These are phyloP conservation scores for Calameuta idolon DNA, from an alignment of 2,888 invertebrate genomes.

Conservation along the genomic window DNA sequence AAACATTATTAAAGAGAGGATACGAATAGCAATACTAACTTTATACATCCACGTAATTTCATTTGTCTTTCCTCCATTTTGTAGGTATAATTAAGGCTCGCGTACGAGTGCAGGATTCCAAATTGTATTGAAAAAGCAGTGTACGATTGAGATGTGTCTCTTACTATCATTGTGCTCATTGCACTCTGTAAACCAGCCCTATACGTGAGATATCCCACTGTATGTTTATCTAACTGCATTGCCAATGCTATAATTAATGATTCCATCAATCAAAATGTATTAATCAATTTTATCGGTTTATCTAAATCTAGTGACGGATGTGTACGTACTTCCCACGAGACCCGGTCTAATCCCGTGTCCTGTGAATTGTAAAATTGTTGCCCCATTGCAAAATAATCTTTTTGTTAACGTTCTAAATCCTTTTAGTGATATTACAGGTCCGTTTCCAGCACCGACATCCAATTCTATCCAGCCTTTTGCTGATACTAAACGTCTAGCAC, in stretches of 20 bases:
- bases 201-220: conserved; percentile 89
- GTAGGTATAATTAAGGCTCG: conserved; percentile 80
- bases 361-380: conserved; percentile 81
- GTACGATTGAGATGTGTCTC: conserved; percentile 72
- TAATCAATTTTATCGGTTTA: background rate
- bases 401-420: conserved; percentile 81
- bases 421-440: conserved; percentile 82
- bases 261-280: conserved; percentile 15
- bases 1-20: conserved; percentile 1
- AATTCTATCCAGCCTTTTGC: conserved; percentile 91
- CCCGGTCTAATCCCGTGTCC: conserved; percentile 82
- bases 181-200: conserved; percentile 74
- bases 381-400: conserved; percentile 81
- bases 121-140: conserved; percentile 76
- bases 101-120: conserved; percentile 84
- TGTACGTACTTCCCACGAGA: conserved; percentile 78
- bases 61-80: conserved; percentile 85
- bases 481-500: conserved; percentile 82
- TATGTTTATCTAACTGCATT: conserved; percentile 87
- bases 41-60: conserved; percentile 81
- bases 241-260: conserved; percentile 75
- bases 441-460: conserved; percentile 87
- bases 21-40: conserved; percentile 72
- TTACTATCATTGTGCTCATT: conserved; percentile 84
- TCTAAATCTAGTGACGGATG: background rate